Base-by-base conservation (phyloP, 2,888 invertebrate species). In the Chaetogeoica ovagalla region DNA sequence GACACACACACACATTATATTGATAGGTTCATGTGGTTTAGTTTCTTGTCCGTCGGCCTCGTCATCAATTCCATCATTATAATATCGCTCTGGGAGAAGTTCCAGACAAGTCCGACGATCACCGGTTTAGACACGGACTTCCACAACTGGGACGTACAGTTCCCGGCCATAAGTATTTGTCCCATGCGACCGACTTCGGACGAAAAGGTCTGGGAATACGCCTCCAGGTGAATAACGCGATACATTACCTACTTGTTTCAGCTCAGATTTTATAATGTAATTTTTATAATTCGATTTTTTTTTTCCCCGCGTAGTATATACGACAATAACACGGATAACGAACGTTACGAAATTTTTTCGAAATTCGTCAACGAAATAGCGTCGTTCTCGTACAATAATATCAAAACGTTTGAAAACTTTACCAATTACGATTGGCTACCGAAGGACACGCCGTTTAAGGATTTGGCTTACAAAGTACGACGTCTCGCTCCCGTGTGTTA, bases 21-120 rank as follows among this genome's bases (percentile, higher is more conserved):
- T 13, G n/a, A 59, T 85, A 94, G 93, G 85, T 90, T 93, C 84
- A 90, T 92, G 89, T 94, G 94, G 94, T 92, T 94, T 85, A 89
- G 91, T 84, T 92, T 93, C 84, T 91, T 92, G 11, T 87, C 89
- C 70, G 85, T 86, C 63, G 93, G 93, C 0, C 89, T 92, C 0
- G 89, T 92, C 0, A 90, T 93, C 0, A 92, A 93, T 0, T 88
- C 91, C 83, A 90, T 92, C 63, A 93, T 93, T 82, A 94, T 94
- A 74, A 89, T 91, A 68, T 92, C 91, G 84, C 87, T 94, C 52
- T 93, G 93, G 93, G 91, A 92, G 84, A 94, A 93, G 86, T 94
- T 94, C 86, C 93, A 93, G 88, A 93, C 92, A 0, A 93, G 93
- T 87, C 94, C 94, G 7, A 94, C 93, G 0, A 92, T 94, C 76